Base-by-base conservation (phyloP, 2,888 invertebrate genomes). In the Caenorhabditis virilis region DNA sequence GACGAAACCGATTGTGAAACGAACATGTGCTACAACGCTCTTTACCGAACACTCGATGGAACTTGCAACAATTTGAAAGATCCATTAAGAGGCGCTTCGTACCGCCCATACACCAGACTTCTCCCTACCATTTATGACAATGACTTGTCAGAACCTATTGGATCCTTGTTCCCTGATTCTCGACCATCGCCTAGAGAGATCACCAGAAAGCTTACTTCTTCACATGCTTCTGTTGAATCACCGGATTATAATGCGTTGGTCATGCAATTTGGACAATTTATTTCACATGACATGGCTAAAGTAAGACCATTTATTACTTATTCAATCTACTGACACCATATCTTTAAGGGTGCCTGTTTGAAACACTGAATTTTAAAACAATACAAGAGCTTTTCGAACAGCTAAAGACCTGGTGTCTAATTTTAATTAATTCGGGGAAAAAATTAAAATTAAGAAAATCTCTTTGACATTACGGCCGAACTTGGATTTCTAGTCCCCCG, bases 11-110 rank as follows among this genome's bases (percentile, higher is more conserved):
- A 83, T 61, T 83, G 83, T 59, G 77, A 78, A 49, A 66, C 78
- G 15, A 78, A 77, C 38, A 54, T 78, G 7, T 82, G 82, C 64
- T 82, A 78, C 70, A 76, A 79, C 52, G 66, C 77, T 4, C 66
- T 72, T 42, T 82, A 73, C 74, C 56, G 97, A 0, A 90, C 89
- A 55, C 88, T 92, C 60, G 94, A 95, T 83, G 97, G 97, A 0
- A 91, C 90, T 20, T 98, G 97, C 84, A 98, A 98, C 84, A 98
- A 98, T 43, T 85, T 87, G 92, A 49, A 54, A 22, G 88, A 93
- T 83, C 91, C 93, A 0, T 90, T 90, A 42, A 93, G 93, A 92
- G 97, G 97, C 9, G 89, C 94, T 0, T 92, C 95, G 0, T 87
- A 93, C 67, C 90, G 91, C 0, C 90, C 91, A 9, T 74, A 77